Base-by-base conservation (phyloP, 2,888 invertebrate genomes). In the Holacanthella duospinosa region DNA sequence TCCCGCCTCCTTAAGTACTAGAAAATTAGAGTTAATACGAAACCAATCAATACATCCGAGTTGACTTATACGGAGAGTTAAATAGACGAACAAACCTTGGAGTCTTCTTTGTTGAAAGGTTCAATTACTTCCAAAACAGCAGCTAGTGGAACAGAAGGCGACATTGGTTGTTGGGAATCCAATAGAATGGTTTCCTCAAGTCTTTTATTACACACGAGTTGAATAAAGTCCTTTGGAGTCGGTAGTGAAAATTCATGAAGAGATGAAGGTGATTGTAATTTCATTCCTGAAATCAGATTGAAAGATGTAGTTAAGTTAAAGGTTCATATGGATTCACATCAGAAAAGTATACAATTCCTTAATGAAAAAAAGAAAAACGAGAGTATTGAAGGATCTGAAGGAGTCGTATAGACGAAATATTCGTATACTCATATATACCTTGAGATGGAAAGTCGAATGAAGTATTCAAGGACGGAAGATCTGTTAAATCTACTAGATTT, bases 61-160 rank as follows among this genome's bases (percentile, higher is more conserved):
- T 16, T 9, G 9, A 9, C 16, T 36, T 36, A 6, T 6, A 36
- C 9, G 6, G 36, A 16, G 36, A 36, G 16, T 9, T 9, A 36
- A 9, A 48, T 48, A n/a, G 4, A 48, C 6, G 21, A 48, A 4
- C 48, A 9, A n/a, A n/a, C n/a, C n/a, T n/a, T n/a, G n/a, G n/a
- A n/a, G n/a, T n/a, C n/a, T n/a, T n/a, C n/a, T n/a, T n/a, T 6
- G 1, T 6, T 24, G 19, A 25, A 29, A 3, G 72, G 72, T 64
- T 72, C 72, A 55, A 72, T 71, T 55, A 71, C 71, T 72, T 72
- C 72, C 60, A 71, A 55, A 43, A 71, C 69, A 55, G 71, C 63
- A 56, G 65, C 67, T n/a, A n/a, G n/a, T n/a, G n/a, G n/a, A n/a
- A n/a, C 43, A 55, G 9, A 24, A 48, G 60, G 53, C 6, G 29